Base-by-base conservation (phyloP, 2,113 vertebrate species). In the Heterocephalus glaber region DNA sequence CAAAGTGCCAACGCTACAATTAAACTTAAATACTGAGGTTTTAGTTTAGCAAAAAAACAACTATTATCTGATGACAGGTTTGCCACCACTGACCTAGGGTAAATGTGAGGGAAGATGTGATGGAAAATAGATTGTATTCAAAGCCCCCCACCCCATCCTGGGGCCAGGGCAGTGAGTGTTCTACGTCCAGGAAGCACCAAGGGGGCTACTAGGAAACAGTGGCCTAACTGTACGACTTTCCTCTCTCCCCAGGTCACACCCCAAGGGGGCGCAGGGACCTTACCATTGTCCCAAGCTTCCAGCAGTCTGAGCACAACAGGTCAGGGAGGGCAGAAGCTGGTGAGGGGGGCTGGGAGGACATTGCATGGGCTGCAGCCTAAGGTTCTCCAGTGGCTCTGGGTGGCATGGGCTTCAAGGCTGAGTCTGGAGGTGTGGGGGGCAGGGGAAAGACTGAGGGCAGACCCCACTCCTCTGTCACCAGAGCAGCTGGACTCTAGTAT, bases 301-400 rank as follows among this genome's bases (percentile, higher is more conserved):
- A 99, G 98, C 98, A 99, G 98, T 98, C 99, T 99, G 98, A 99
- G 98, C 99, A 99, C 99, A 99, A 98, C 98, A 98, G 98, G 98
- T 99, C 89, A 97, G 97, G 76, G 94, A 20, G 68, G 65, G 72
- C 65, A 14, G 65, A 81, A 44, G 77, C 7, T 5, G 19, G 80
- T 12, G 52, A 24, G 63, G 86, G 68, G 61, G 2, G 0, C 1
- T 35, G 92, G 86, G 66, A 86, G 41, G 49, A 30, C 7, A 2
- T 19, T 35, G 83, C 4, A 1, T n/a, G 56, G 91, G 56, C 77
- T 38, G 2, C 13, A 83, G 61, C 63, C 68, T 12, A 1, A 74
- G 83, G 22, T 65, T 81, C 61, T 87, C 63, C 24, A 19, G 58
- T 8, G 28, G 74, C 60, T 76, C 35, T 54, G 56, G 61, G 30